Evolutionary conservation across 1,140 invertebrate species (phyloP).

Genomic region (Drosophila littoralis): DNA sequence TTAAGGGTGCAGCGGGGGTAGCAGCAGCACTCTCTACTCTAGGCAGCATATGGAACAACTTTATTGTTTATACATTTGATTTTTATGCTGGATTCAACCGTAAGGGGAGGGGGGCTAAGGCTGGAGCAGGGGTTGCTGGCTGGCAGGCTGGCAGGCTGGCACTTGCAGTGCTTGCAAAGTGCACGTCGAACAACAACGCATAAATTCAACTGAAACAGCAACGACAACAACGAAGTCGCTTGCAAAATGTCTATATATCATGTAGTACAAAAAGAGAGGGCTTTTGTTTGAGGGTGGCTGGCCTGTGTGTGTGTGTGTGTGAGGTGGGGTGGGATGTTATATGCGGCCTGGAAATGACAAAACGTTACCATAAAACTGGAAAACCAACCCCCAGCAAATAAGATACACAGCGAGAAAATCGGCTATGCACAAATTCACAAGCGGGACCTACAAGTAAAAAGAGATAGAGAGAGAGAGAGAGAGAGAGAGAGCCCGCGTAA

Average conservation of each 20-base stretch:
- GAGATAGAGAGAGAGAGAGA: slow-evolving; percentile 25
- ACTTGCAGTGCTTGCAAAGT: slow-evolving; percentile 55
- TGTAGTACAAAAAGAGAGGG: slow-evolving; percentile 27
- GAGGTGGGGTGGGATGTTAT: slow-evolving; percentile 3
- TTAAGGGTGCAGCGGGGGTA: slow-evolving; percentile 3
- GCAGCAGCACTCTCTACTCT: slow-evolving; percentile 12
- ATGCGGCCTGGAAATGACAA: slow-evolving; percentile 44
- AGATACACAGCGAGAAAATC: slow-evolving; percentile 71
- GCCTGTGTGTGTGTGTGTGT: not conserved
- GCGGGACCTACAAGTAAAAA: slow-evolving; percentile 20
- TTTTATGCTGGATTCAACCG: slow-evolving; percentile 38
- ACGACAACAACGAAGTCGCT: slow-evolving; percentile 49
- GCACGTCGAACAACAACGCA: slow-evolving; percentile 66
- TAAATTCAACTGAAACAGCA: slow-evolving; percentile 48
- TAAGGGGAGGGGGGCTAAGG: not conserved
- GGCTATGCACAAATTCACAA: slow-evolving; percentile 47
- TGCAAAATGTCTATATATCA: slow-evolving; percentile 80
- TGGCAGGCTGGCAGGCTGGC: slow-evolving; percentile 12
- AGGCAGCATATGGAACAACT: slow-evolving; percentile 68
- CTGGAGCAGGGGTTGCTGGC: not conserved
- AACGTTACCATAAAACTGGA: slow-evolving; percentile 28
- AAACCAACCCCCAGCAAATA: slow-evolving; percentile 61
- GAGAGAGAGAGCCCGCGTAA: not conserved
- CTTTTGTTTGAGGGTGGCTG: slow-evolving; percentile 1
- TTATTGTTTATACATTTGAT: slow-evolving; percentile 82